These are phyloP conservation scores for Naja naja DNA, from an alignment of 2,113 vertebrate genomes.

Conservation along the genomic window DNA sequence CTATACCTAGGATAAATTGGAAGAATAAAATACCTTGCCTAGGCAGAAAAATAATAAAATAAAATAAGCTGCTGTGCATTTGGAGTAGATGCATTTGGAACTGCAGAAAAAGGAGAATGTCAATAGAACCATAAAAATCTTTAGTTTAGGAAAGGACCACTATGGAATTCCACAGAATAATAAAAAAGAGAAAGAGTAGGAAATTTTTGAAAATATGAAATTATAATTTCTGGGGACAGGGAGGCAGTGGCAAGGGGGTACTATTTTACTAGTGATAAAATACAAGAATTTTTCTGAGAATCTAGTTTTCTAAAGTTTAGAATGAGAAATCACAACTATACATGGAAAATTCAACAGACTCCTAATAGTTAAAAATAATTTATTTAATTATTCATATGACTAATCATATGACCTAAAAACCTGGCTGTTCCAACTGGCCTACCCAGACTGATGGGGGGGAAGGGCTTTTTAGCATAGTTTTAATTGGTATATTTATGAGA, in stretches of 20 bases:
- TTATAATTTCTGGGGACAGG: neutral
- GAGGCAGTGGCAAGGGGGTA: neutral
- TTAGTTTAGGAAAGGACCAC: neutral
- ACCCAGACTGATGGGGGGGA: no score
- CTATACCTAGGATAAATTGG: neutral
- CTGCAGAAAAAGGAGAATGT: neutral
- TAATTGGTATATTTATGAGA: no score
- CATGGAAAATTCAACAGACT: neutral
- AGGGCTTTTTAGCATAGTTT: no score
- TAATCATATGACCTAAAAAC: no score
- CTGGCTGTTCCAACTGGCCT: no score
- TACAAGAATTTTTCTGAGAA: neutral
- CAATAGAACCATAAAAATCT: neutral
- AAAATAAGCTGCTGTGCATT: neutral
- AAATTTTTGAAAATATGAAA: neutral
- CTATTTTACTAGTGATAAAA: neutral
- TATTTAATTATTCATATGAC: neutral
- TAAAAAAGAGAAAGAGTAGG: neutral
- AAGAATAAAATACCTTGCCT: neutral
- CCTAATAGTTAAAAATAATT: neutral
- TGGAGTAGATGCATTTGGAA: neutral
- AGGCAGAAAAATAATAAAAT: neutral
- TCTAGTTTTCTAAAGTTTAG: neutral
- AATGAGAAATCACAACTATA: neutral
- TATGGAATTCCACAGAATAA: neutral